Evolutionary conservation across 2,797 vertebrate genomes (phyloP).

Genomic region (Sebastolobus alascanus): DNA sequence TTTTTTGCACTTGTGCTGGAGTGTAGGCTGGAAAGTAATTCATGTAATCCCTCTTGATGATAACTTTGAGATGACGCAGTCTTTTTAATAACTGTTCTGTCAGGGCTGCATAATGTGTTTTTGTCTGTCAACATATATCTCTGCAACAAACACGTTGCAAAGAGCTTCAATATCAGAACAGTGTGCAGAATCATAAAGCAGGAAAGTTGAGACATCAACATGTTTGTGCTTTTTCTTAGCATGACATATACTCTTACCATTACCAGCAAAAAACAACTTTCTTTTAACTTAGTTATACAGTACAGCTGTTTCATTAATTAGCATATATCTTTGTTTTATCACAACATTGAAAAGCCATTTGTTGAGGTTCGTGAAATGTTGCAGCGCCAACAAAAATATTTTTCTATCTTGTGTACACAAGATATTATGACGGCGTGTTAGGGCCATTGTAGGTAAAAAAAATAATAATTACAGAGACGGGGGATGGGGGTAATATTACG

Average conservation of each 20-base stretch:
- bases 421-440: not conserved
- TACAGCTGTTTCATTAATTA: not conserved
- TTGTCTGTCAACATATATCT: not conserved
- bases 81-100: constrained; percentile 15
- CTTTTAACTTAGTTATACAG: not conserved
- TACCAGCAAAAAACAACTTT: not conserved
- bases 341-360: not conserved
- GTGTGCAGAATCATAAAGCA: not conserved
- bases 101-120: not conserved
- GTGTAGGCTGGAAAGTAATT: constrained; percentile 18
- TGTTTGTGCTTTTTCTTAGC: not conserved
- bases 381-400: not conserved
- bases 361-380: no score
- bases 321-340: not conserved
- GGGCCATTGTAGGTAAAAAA: no score
- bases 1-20: not conserved
- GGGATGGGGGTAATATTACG: no score
- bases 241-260: not conserved
- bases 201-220: not conserved
- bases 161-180: not conserved
- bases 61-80: not conserved
- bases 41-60: constrained; percentile 16
- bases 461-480: no score
- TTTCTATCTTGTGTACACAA: not conserved
- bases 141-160: not conserved